Conservation (phyloP, 2,113 vertebrate genomes). For the Tilapia sparmanii region DNA sequence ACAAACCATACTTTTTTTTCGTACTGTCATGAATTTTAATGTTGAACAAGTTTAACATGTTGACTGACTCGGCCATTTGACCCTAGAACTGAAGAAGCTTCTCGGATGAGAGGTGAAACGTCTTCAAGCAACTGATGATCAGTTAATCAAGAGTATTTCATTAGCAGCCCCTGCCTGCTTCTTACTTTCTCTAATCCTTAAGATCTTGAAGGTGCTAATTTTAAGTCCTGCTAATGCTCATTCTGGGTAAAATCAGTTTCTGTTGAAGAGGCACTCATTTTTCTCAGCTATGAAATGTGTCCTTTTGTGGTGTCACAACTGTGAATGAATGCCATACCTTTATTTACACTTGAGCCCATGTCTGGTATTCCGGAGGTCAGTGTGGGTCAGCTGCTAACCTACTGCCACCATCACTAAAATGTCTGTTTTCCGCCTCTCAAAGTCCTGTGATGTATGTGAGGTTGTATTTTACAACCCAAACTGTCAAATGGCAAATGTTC, state of each 20-base stretch:
- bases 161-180: neutral
- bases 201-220: neutral
- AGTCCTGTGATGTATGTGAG: constrained; percentile 22
- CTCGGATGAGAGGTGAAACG: too few relatives aligned
- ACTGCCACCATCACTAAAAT: constrained; percentile 47
- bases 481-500: constrained; percentile 40
- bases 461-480: constrained; percentile 53
- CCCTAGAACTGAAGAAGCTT: too few relatives aligned
- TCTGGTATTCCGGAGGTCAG: constrained; percentile 60
- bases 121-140: too few relatives aligned
- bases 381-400: constrained; percentile 47
- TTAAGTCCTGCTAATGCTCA: neutral
- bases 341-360: constrained; percentile 61
- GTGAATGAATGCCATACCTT: constrained; percentile 54
- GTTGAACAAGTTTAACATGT: neutral
- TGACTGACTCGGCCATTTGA: too few relatives aligned
- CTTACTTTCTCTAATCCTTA: neutral
- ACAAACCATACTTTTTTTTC: neutral
- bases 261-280: neutral
- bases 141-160: neutral
- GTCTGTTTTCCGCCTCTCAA: neutral
- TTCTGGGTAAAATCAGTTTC: neutral
- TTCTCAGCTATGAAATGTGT: constrained; percentile 9
- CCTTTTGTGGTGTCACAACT: constrained; percentile 39
- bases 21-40: neutral